These are phyloP conservation scores for Anthonomus grandis DNA, from an alignment of 1,140 invertebrate genomes.

Conservation along the genomic window DNA sequence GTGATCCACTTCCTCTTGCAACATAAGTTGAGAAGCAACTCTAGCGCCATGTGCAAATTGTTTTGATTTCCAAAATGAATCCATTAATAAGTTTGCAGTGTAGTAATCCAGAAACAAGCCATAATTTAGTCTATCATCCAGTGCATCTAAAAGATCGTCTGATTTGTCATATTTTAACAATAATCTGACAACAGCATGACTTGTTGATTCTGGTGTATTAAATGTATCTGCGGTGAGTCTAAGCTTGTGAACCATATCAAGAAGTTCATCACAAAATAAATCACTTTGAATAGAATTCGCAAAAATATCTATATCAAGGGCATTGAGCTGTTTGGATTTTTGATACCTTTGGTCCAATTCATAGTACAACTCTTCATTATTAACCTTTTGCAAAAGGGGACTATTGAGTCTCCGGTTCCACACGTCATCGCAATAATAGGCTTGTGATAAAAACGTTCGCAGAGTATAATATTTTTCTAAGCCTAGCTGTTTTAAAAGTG, in stretches of 20 bases:
- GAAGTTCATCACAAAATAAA: slow-evolving; percentile 61
- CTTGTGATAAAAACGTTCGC: slow-evolving; percentile 58
- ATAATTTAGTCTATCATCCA: slow-evolving; percentile 81
- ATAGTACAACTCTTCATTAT: slow-evolving; percentile 60
- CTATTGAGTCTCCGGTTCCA: slow-evolving; percentile 63
- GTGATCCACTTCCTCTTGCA: slow-evolving; percentile 84
- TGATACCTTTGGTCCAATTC: slow-evolving; percentile 60
- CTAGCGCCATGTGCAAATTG: slow-evolving; percentile 71
- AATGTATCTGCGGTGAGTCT: slow-evolving; percentile 65
- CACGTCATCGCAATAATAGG: slow-evolving; percentile 62
- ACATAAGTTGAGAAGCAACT: slow-evolving; percentile 75
- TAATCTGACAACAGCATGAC: slow-evolving; percentile 72
- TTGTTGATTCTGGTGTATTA: slow-evolving; percentile 72
- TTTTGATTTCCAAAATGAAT: slow-evolving; percentile 68
- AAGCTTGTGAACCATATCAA: slow-evolving; percentile 66
- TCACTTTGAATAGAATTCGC: slow-evolving; percentile 58
- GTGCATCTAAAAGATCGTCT: slow-evolving; percentile 65
- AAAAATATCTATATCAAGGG: slow-evolving; percentile 74
- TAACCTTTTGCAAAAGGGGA: slow-evolving; percentile 61
- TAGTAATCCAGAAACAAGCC: slow-evolving; percentile 85
- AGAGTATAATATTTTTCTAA: slow-evolving; percentile 1
- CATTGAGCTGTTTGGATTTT: slow-evolving; percentile 54
- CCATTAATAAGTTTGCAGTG: slow-evolving; percentile 76
- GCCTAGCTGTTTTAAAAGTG: slow-evolving; percentile 2
- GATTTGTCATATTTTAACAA: slow-evolving; percentile 58